A percentile compares a stretch with the other conserved stretches of the same genome.
Conservation (phyloP, 1,140 invertebrate genomes). For the Andrena cerasifolii region DNA sequence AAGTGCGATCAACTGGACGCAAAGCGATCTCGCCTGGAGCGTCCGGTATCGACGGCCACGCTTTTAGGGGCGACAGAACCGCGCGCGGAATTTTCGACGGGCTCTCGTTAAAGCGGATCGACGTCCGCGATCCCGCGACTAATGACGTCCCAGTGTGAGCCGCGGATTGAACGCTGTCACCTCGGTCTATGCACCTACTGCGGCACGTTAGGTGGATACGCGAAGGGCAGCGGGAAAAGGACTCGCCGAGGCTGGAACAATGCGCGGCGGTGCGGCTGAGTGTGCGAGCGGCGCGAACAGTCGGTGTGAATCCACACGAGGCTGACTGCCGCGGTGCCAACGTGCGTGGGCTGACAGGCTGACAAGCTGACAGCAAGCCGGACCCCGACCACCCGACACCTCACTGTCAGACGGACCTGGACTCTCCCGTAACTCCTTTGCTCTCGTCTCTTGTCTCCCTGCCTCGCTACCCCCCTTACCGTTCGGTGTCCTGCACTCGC, state of each 20-base stretch:
- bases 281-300: slow-evolving; percentile 56
- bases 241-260: slow-evolving; percentile 42
- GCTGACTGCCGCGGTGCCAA: slow-evolving; percentile 68
- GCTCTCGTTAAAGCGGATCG: slow-evolving; percentile 57
- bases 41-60: slow-evolving; percentile 9
- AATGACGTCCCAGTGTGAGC: slow-evolving; percentile 58
- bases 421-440: slow-evolving; percentile 74
- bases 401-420: slow-evolving; percentile 74
- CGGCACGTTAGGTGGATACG: too few relatives aligned
- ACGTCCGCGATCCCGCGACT: slow-evolving; percentile 52
- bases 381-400: slow-evolving; percentile 79
- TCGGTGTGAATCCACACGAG: slow-evolving; percentile 68
- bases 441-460: slow-evolving; percentile 58
- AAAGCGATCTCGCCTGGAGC: not conserved
- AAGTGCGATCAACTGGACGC: not conserved
- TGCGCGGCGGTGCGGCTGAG: slow-evolving; percentile 34
- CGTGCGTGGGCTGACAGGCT: slow-evolving; percentile 81
- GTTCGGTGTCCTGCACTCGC: slow-evolving; percentile 10
- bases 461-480: slow-evolving; percentile 20
- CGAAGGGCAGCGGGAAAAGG: slow-evolving; percentile 2
- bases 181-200: slow-evolving; percentile 13
- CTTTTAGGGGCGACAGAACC: slow-evolving; percentile 29
- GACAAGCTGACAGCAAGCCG: slow-evolving; percentile 78
- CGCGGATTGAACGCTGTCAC: slow-evolving; percentile 44
- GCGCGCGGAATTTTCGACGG: slow-evolving; percentile 41